Evolutionary conservation across 2,113 vertebrate species (phyloP).

Genomic region (Edolisoma coerulescens): DNA sequence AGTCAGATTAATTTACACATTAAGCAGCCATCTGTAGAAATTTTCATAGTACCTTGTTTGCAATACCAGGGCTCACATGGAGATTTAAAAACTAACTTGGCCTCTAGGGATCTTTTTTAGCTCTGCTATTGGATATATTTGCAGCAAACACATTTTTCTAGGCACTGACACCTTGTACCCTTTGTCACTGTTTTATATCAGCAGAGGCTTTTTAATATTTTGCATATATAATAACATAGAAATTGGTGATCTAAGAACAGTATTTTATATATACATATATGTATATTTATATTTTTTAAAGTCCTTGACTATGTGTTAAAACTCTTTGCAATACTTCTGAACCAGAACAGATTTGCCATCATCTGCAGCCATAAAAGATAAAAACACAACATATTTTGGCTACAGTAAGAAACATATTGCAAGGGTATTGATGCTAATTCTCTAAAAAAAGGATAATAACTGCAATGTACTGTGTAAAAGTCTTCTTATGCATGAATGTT

Average conservation of each 20-base stretch:
- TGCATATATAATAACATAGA: conserved; percentile 3
- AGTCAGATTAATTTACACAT: conserved; percentile 74
- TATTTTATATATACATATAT: neutral
- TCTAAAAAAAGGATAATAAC: conserved; percentile 18
- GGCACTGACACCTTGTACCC: neutral
- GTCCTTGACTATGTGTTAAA: conserved; percentile 22
- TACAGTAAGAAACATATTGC: conserved; percentile 19
- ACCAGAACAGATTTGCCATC: conserved; percentile 55
- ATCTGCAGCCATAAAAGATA: conserved; percentile 51
- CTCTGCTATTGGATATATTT: neutral
- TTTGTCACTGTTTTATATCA: conserved; percentile 47
- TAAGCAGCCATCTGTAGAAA: conserved; percentile 73
- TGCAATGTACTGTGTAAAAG: neutral
- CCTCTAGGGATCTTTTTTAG: conserved; percentile 27
- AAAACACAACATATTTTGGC: conserved; percentile 33
- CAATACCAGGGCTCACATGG: neutral
- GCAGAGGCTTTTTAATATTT: conserved; percentile 12
- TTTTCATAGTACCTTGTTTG: conserved; percentile 57
- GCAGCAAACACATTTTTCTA: conserved; percentile 46
- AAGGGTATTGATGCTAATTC: conserved; percentile 8
- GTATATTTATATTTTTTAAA: neutral
- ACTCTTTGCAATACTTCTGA: conserved; percentile 5
- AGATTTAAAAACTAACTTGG: conserved; percentile 48
- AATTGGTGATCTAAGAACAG: conserved; percentile 5
- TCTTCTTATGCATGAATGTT: neutral